Base-by-base conservation (phyloP, 2,113 vertebrate species). In the Ciconia stormi region DNA sequence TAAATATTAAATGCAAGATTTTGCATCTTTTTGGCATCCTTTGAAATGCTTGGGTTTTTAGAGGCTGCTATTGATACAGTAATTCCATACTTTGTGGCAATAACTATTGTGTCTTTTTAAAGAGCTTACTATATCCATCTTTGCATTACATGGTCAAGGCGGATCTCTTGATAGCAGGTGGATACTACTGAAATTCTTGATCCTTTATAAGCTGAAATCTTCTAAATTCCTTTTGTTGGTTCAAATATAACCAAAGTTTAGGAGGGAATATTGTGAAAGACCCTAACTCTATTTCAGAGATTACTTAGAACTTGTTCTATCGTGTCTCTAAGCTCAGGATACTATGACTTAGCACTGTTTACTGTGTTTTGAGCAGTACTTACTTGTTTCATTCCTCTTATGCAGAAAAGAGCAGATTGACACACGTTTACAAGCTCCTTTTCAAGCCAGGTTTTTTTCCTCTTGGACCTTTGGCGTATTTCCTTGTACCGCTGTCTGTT, bases 81-180 rank as follows among this genome's bases (percentile, higher is more conserved):
- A 66, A 42, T 79, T 74, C 20, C 23, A 17, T 66, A 26, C 22
- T 90, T 73, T 36, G 29, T 67, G 56, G 23, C 29, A 84, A 29
- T 32, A 79, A 7, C 26, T 80, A 4, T 46, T 63, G 16, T 76
- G n/a, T 17, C 44, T 76, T 70, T 62, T 50, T 52, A 20, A 89
- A 84, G 50, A 32, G 26, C 6, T 93, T 69, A 10, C 29, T 82
- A 0, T 55, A 56, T 63, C 62, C 40, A 42, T 16, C 62, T 89
- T 61, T 0, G 0, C 52, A 18, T 67, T 55, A 49, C 6, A 5
- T 1, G 6, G 18, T 69, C 25, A 61, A 17, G 32, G 67, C 86
- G 38, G 38, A 53, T 82, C 14, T 74, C 38, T 44, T 86, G 52
- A 4, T 90, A 36, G 27, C 53, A 61, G 40, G 25, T 80, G 50